Evolutionary conservation across 2,113 vertebrate genomes (phyloP).

Genomic region (Aegotheles bennettii): DNA sequence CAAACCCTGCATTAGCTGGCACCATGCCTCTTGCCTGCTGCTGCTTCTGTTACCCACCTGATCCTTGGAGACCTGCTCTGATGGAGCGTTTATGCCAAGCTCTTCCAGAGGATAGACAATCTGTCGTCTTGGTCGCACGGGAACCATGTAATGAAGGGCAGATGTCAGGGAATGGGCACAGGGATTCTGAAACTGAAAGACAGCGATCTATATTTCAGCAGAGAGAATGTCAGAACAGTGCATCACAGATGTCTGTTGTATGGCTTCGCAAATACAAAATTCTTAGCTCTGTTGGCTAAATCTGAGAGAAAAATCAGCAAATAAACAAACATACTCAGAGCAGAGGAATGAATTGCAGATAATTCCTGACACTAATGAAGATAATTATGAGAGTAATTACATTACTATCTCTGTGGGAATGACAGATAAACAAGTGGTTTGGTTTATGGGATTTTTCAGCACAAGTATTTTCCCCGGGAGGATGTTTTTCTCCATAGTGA

Average conservation of each 20-base stretch:
- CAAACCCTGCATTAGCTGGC: slow-evolving; percentile 67
- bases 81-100: slow-evolving; percentile 88
- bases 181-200: slow-evolving; percentile 79
- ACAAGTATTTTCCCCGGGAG: slow-evolving; percentile 80
- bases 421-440: slow-evolving; percentile 96
- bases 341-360: slow-evolving; percentile 88
- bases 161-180: slow-evolving; percentile 82
- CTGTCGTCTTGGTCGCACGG: slow-evolving; percentile 91
- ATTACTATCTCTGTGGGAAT: slow-evolving; percentile 99
- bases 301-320: slow-evolving; percentile 73
- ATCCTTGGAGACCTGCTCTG: slow-evolving; percentile 82
- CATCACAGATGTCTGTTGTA: slow-evolving; percentile 69
- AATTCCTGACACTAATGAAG: slow-evolving; percentile 97
- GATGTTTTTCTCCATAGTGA: slow-evolving; percentile 72
- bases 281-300: slow-evolving; percentile 75
- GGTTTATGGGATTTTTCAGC: slow-evolving; percentile 84
- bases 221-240: slow-evolving; percentile 70
- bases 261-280: slow-evolving; percentile 69
- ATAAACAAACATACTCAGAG: slow-evolving; percentile 81
- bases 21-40: slow-evolving; percentile 72
- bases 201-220: slow-evolving; percentile 71
- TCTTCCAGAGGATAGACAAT: slow-evolving; percentile 93
- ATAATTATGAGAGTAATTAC: slow-evolving; percentile 98
- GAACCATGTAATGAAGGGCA: slow-evolving; percentile 85
- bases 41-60: slow-evolving; percentile 82